A percentile compares a stretch with the other conserved stretches of the same genome.
These are phyloP conservation scores for Dicroscelio sp. DNA, from an alignment of 2,888 invertebrate species.

Conservation along the genomic window DNA sequence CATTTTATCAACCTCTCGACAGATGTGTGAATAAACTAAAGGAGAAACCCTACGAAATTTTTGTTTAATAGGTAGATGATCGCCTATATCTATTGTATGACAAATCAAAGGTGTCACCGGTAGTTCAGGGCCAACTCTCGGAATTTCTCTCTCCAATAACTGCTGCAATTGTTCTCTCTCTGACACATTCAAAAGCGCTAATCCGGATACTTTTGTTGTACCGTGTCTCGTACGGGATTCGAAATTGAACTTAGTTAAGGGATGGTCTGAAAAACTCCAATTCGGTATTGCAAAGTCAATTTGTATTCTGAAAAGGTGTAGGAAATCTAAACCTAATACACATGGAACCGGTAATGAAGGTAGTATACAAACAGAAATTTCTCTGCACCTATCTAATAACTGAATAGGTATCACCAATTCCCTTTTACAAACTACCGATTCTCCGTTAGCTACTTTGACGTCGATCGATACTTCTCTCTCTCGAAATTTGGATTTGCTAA, in stretches of 20 bases:
- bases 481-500: neutral
- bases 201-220: neutral
- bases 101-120: neutral
- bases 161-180: neutral
- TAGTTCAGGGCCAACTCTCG: neutral
- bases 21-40: constrained; percentile 11
- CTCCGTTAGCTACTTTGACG: neutral
- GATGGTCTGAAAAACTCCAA: neutral
- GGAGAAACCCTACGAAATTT: constrained; percentile 57
- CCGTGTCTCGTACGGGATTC: neutral
- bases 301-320: neutral
- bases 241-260: neutral
- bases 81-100: constrained; percentile 55
- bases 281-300: neutral
- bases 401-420: neutral
- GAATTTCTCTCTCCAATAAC: neutral
- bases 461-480: neutral
- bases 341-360: neutral
- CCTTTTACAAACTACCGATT: neutral
- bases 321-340: neutral
- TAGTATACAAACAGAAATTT: neutral
- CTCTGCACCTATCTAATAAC: neutral
- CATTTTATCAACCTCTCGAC: constrained; percentile 87
- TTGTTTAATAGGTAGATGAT: constrained; percentile 38
- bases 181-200: neutral